A percentile compares a stretch with the other conserved stretches of the same genome.
Evolutionary conservation across 2,888 invertebrate species (phyloP).

Genomic region (Noctua janthe): DNA sequence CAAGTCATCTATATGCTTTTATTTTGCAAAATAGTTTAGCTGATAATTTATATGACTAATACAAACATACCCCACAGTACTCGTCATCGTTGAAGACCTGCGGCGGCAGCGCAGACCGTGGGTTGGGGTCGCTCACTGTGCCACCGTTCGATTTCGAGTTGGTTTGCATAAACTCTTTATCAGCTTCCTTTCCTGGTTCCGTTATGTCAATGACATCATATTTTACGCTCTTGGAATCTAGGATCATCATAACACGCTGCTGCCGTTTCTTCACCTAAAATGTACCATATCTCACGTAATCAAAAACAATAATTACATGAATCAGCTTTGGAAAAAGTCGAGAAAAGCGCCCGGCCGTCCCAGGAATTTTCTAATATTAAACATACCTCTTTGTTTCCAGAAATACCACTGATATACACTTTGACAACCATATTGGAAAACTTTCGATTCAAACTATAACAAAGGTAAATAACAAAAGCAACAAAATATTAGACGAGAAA

Average conservation of each 20-base stretch:
- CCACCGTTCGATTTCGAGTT: slow-evolving; percentile 94
- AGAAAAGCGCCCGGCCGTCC: slow-evolving; percentile 82
- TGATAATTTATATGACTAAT: slow-evolving; percentile 20
- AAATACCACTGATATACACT: slow-evolving; percentile 97
- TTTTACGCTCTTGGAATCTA: slow-evolving; percentile 97
- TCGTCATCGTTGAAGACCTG: slow-evolving; percentile 98
- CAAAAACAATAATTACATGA: slow-evolving; percentile 83
- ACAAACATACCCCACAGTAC: slow-evolving; percentile 95
- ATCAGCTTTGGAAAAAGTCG: slow-evolving; percentile 81
- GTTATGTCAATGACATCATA: slow-evolving; percentile 98
- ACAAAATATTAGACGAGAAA: slow-evolving; percentile 81
- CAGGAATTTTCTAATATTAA: slow-evolving; percentile 84
- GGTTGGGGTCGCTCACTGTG: slow-evolving; percentile 93
- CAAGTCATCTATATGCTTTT: slow-evolving; percentile 51
- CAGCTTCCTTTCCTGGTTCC: slow-evolving; percentile 96
- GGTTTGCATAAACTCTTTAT: slow-evolving; percentile 97
- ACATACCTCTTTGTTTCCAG: slow-evolving; percentile 98
- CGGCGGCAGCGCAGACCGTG: slow-evolving; percentile 96
- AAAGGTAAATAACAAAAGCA: slow-evolving; percentile 77
- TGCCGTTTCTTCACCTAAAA: slow-evolving; percentile 98
- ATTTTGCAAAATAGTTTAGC: slow-evolving; percentile 14
- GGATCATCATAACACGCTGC: slow-evolving; percentile 97
- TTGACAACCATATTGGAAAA: slow-evolving; percentile 95
- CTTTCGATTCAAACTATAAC: slow-evolving; percentile 74
- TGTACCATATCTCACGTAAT: slow-evolving; percentile 82